phyloP scores from a whole-genome alignment of 2,888 invertebrate species.

The Trypoxylon attenuatum region DNA sequence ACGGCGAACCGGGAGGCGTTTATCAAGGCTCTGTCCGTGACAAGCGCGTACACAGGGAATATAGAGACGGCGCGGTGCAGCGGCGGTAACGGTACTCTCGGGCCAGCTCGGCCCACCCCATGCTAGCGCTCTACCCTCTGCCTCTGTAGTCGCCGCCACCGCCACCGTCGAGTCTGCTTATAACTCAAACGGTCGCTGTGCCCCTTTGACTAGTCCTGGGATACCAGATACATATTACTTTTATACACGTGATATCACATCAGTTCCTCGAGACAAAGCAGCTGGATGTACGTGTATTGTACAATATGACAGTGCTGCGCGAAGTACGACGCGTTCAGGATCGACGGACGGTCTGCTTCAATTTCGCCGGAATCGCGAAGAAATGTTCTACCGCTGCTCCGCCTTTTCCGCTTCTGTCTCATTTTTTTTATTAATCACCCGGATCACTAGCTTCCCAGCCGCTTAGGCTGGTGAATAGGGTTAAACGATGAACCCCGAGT shows the following conservation, averaged over 20 bases:
- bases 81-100: too few relatives aligned
- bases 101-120: not conserved
- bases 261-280: constrained; percentile 53
- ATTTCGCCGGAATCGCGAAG: constrained; percentile 35
- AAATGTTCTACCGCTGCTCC: constrained; percentile 36
- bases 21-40: constrained; percentile 54
- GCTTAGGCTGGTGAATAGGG: constrained; percentile 11
- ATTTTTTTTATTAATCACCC: constrained; percentile 30
- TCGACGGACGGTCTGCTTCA: constrained; percentile 31
- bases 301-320: constrained; percentile 24
- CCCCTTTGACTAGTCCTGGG: constrained; percentile 53
- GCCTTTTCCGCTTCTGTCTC: not conserved
- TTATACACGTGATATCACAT: constrained; percentile 52
- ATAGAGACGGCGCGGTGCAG: constrained; percentile 16
- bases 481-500: constrained; percentile 19
- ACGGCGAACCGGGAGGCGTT: constrained; percentile 27
- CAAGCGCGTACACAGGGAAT: constrained; percentile 29
- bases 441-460: constrained; percentile 11
- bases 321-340: not conserved
- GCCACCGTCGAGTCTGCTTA: constrained; percentile 32
- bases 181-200: constrained; percentile 53
- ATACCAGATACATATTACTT: constrained; percentile 57
- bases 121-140: not conserved
- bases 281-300: constrained; percentile 16
- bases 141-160: not conserved